Evolutionary conservation across 2,888 invertebrate genomes (phyloP), one percentile per base, ranked within the genome.

Genomic region (Macrophya alboannulata): DNA sequence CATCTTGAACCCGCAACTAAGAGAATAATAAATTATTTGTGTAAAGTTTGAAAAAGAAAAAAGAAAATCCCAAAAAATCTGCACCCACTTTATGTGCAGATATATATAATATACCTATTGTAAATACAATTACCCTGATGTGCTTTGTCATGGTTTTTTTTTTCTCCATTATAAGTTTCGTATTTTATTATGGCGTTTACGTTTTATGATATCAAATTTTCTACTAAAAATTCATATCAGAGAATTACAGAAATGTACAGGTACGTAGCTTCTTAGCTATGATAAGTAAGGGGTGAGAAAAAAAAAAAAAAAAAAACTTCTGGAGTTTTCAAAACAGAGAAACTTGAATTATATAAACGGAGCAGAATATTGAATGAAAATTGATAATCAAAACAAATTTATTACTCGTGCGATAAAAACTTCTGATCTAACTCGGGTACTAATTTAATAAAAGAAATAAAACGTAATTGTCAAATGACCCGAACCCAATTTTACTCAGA

Each of bases 391-490:
- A 62, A 9, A 31, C 31, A 31, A 31, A 31, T 31, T 31, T 68
- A 17, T 37, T 15, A 5, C 37, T 55, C 37, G 17, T 12, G 9
- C 15, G 8, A n/a, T 31, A 12, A 55, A 77, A 25, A 51, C 25
- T 55, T 76, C 12, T 17, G 10, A 5, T 37, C 31, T 1, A 12
- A 31, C 15, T 17, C 5, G 0, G 17, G n/a, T 37, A n/a, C 8
- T 31, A 77, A 31, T 31, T 3, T 31, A 31, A 55, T 31, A 6
- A 6, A 48, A 4, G 17, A 55, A 51, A 40, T 81, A 62, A 81
- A 81, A 81, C 59, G 81, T 81, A 81, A 79, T 79, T 55, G 79
- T 79, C 79, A 59, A 79, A 79, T 79, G 21, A 43, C 59, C 59
- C 43, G 62, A 79, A 79, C 79, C 59, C 59, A 79, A 59, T 31